Percentiles rank a stretch among this genome's conserved stretches.
phyloP scores from a whole-genome alignment of 2,113 vertebrate species.

The Tympanuchus pallidicinctus region DNA sequence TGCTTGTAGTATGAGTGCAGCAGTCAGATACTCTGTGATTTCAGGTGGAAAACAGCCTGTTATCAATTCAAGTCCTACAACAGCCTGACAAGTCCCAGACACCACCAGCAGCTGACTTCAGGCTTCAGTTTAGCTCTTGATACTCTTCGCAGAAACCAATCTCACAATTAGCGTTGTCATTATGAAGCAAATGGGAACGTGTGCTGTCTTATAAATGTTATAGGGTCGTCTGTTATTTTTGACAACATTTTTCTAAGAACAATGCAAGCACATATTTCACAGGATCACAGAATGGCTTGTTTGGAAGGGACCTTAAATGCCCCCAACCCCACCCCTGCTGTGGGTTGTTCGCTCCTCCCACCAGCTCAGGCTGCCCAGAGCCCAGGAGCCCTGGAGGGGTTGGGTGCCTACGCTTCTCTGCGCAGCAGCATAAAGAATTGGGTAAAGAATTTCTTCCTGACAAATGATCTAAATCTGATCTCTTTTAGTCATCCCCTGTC shows the following conservation, averaged over 20 bases:
- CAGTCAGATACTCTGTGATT: not conserved
- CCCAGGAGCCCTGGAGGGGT: not conserved
- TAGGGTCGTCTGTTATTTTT: accelerated
- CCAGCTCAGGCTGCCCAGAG: not conserved
- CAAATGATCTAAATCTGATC: not conserved
- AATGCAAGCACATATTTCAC: too few relatives aligned
- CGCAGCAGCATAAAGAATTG: not conserved
- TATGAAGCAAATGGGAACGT: not conserved
- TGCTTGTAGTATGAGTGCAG: not conserved
- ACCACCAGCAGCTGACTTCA: not conserved
- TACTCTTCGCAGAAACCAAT: not conserved
- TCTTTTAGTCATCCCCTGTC: not conserved
- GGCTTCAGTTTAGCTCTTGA: not conserved
- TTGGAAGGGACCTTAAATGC: not conserved
- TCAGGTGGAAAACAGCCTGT: not conserved
- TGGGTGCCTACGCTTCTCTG: not conserved
- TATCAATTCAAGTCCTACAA: not conserved
- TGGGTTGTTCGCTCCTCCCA: not conserved
- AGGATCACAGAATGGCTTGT: not conserved
- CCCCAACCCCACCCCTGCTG: too few relatives aligned
- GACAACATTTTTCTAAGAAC: accelerated
- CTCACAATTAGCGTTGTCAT: not conserved
- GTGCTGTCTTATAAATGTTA: accelerated
- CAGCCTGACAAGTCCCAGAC: not conserved
- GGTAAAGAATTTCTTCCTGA: not conserved